Evolutionary conservation across 2,113 vertebrate species (phyloP), one percentile per base, ranked within the genome.

Genomic region (Forbesichthys papilliferus): DNA sequence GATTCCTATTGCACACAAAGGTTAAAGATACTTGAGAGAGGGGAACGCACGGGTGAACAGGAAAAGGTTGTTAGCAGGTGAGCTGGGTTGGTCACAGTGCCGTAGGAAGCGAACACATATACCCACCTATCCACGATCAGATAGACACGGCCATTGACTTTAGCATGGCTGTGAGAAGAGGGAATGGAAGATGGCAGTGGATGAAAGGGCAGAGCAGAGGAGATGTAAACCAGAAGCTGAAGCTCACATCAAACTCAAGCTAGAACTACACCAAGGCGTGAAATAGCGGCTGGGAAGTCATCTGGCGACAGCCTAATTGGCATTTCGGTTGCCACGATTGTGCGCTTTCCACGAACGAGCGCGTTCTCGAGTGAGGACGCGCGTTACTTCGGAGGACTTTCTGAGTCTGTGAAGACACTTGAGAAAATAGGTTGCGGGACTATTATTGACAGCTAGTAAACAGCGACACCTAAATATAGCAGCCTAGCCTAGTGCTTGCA

Each of bases 91-190:
- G 20, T 63, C 20, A 27, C 9, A 58, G 18, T 79, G 85, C 73
- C 88, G 93, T 81, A 94, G 82, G 89, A 93, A 93, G 90, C 75
- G 71, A 87, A 79, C 87, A 91, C 1, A 79, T 42, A 87, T 96
- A 99, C 98, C 96, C 95, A 99, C 98, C 98, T 99, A 96, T 98
- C 96, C 93, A 98, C 96, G 93, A 99, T 97, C 91, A 98, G 93
- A 95, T 97, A 96, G 84, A 99, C 95, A 87, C 98, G 97, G 73
- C 94, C 95, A 94, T 92, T 98, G 94, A 99, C 98, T 95, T 99
- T 99, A 93, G 95, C 93, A 85, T 96, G 95, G 93, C 98, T 99
- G 95, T 75, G 84, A 90, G 85, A 87, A 82, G 82, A 78, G 65
- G 78, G 84, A 83, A 75, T 92, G 87, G 87, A 91, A 74, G 85